Conservation (phyloP, 2,888 invertebrate genomes). For the Lycophotia porphyrea region DNA sequence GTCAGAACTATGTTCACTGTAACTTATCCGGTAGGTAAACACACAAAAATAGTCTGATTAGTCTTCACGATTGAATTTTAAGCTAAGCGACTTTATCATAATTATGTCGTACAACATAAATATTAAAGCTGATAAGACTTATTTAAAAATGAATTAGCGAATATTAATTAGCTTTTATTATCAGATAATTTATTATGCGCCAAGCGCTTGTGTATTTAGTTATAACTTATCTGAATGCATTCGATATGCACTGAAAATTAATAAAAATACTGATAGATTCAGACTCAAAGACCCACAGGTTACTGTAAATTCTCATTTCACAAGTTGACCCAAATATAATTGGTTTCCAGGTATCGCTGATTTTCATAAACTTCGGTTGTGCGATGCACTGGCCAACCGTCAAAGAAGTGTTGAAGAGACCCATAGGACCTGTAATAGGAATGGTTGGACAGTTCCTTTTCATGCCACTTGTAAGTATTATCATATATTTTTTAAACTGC, state of each 20-base stretch:
- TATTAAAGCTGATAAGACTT: slow-evolving; percentile 5
- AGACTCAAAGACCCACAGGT: no score
- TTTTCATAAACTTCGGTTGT: slow-evolving; percentile 97
- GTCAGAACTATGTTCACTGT: not conserved
- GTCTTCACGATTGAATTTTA: not conserved
- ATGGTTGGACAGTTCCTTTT: slow-evolving; percentile 94
- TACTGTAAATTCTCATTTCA: not conserved
- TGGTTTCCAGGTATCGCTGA: slow-evolving; percentile 91
- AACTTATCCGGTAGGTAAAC: not conserved
- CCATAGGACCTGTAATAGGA: slow-evolving; percentile 95
- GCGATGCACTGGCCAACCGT: slow-evolving; percentile 94
- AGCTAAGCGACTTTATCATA: not conserved
- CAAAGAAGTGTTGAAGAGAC: slow-evolving; percentile 91
- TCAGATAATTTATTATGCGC: not conserved
- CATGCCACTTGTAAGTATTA: slow-evolving; percentile 94
- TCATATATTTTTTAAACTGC: no score
- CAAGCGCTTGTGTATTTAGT: not conserved
- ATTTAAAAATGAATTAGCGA: not conserved
- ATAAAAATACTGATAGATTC: no score
- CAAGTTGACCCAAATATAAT: not conserved
- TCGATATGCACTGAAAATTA: not conserved
- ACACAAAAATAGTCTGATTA: not conserved
- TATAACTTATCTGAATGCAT: not conserved
- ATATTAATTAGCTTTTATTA: slow-evolving; percentile 3
- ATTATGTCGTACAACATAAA: not conserved